Evolutionary conservation across 92 coral and sea anemone genomes (phyloP), one percentile per base, ranked within the genome.

Genomic region (Micromussa lordhowensis): DNA sequence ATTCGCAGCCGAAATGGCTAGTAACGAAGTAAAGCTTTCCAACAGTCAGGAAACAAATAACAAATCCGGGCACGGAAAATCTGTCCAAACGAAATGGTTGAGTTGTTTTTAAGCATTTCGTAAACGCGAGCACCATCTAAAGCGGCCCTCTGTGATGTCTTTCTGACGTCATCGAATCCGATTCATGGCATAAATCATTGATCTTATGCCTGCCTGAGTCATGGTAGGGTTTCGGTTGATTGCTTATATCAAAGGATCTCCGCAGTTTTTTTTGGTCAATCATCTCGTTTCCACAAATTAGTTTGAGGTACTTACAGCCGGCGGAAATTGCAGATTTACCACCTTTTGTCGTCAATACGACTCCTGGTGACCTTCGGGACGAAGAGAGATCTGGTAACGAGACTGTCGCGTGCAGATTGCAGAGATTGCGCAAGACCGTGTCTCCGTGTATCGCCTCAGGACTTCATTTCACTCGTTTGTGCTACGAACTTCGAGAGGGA

Each of bases 221-320:
- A 29, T 30, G 66, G 66, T 30, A 48, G 51, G 86, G 86, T 48
- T 69, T 82, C 78, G 34, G 0, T 3, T 51, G 17, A 6, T 4
- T 44, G 19, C 29, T 17, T 24, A 8, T 57, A n/a, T 28, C 86
- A 82, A 69, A 82, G 40, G 19, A 28, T 4, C 6, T 44, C 86
- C 86, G 64, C 78, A 30, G 31, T 30, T 10, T 19, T 10, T 19
- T 51, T 29, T 17, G 24, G 73, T 78, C 86, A 82, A 82, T 82
- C 32, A 68, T 17, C 57, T 82, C 49, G 48, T 48, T 51, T 4
- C 68, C 24, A 11, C 18, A 4, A 77, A 38, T 40, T 11, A 16
- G 26, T 68, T 36, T 18, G 36, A 21, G 77, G n/a, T 40, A 34
- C 29, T 61, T 61, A 24, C 28, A 7, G 30, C 68, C 68, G 26